phyloP scores from a whole-genome alignment of 2,888 invertebrate genomes.

The Oligia latruncula region DNA sequence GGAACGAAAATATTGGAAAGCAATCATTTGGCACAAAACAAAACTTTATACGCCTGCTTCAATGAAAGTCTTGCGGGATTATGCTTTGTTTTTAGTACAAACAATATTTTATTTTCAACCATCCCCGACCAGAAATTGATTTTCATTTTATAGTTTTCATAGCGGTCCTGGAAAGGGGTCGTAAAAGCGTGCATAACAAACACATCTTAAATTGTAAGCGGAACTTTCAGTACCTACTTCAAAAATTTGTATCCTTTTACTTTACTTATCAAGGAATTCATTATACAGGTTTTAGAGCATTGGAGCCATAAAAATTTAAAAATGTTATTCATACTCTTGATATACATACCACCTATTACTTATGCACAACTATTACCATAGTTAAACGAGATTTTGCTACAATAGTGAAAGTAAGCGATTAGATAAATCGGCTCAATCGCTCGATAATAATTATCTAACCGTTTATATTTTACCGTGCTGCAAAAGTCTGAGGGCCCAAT shows the following conservation, averaged over 20 bases:
- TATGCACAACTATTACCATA: neutral
- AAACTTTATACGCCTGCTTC: neutral
- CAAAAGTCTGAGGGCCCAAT: neutral
- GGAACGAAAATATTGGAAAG: slow-evolving; percentile 1
- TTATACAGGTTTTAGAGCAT: slow-evolving; percentile 5
- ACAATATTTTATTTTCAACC: slow-evolving; percentile 13
- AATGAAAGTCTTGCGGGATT: neutral
- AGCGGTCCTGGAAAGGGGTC: slow-evolving; percentile 5
- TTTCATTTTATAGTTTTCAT: slow-evolving; percentile 31
- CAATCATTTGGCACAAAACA: neutral
- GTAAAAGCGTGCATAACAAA: slow-evolving; percentile 27
- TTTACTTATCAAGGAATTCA: slow-evolving; percentile 27
- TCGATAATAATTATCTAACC: neutral
- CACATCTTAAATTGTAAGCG: slow-evolving; percentile 17
- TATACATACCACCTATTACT: slow-evolving; percentile 1
- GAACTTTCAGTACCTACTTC: neutral
- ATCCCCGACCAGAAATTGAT: slow-evolving; percentile 24
- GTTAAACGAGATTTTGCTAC: slow-evolving; percentile 7
- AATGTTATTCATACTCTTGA: neutral
- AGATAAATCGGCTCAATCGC: slow-evolving; percentile 15
- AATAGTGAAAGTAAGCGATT: slow-evolving; percentile 14
- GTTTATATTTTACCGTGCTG: neutral
- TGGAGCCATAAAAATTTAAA: neutral
- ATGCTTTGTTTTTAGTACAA: neutral
- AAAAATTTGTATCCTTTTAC: slow-evolving; percentile 1